These are phyloP conservation scores for Anarrhichthys ocellatus DNA, from an alignment of 2,113 vertebrate species.

Conservation along the genomic window DNA sequence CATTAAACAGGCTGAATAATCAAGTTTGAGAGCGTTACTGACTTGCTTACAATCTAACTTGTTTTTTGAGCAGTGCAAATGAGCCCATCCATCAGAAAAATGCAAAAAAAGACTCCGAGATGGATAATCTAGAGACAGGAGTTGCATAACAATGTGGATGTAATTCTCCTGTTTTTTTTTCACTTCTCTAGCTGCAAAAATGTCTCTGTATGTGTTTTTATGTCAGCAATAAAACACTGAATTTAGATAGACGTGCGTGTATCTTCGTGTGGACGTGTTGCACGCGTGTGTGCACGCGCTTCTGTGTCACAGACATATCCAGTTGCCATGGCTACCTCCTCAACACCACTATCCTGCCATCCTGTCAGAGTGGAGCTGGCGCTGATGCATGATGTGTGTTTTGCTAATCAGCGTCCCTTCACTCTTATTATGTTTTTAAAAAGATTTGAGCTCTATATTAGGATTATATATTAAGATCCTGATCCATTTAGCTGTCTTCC, in stretches of 20 bases:
- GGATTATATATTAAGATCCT: neutral
- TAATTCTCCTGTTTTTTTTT: neutral
- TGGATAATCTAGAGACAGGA: constrained; percentile 21
- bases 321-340: constrained; percentile 60
- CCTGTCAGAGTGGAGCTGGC: constrained; percentile 20
- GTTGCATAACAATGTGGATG: constrained; percentile 18
- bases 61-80: constrained; percentile 26
- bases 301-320: constrained; percentile 29
- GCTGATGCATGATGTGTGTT: neutral
- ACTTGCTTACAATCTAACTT: neutral
- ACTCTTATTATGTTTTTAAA: neutral
- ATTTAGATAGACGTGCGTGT: neutral
- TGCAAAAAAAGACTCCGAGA: constrained; percentile 11
- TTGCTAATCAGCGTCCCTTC: neutral
- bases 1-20: neutral
- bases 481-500: neutral
- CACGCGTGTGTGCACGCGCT: neutral
- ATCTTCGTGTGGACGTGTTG: neutral
- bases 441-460: constrained; percentile 11
- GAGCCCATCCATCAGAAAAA: constrained; percentile 38
- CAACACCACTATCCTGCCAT: constrained; percentile 27
- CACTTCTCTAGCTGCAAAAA: neutral
- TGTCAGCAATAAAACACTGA: neutral
- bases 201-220: neutral
- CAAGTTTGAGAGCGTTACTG: constrained; percentile 7